Percentiles rank a stretch among this genome's conserved stretches.
These are phyloP conservation scores for Liposcelis brunnea DNA, from an alignment of 2,888 invertebrate genomes.

Conservation along the genomic window DNA sequence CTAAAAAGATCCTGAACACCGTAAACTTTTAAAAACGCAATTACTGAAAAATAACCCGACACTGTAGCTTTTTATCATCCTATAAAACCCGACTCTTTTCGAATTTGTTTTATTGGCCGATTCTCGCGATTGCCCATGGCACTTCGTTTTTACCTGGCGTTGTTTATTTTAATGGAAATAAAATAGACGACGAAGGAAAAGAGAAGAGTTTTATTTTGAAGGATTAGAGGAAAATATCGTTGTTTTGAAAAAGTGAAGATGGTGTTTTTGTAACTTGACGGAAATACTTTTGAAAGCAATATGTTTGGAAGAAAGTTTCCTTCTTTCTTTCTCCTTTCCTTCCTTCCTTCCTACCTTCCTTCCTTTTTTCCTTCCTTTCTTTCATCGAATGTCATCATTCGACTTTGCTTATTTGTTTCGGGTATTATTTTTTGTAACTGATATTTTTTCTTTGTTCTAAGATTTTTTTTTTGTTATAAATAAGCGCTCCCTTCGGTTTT, in stretches of 20 bases:
- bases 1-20: no score
- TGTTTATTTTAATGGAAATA: no score
- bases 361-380: constrained; percentile 8
- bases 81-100: no score
- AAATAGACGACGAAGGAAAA: constrained; percentile 16
- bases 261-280: no score
- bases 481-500: no score
- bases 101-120: no score
- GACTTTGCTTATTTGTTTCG: no score
- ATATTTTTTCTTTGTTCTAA: constrained; percentile 9
- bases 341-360: constrained; percentile 11
- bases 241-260: constrained; percentile 14
- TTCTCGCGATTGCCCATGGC: no score
- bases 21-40: no score
- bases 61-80: no score
- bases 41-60: no score
- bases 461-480: constrained; percentile 8
- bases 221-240: constrained; percentile 20
- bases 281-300: no score
- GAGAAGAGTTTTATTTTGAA: constrained; percentile 23
- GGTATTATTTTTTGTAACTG: constrained; percentile 7
- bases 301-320: constrained; percentile 9
- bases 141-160: constrained; percentile 1
- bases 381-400: background rate
- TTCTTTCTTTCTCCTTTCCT: constrained; percentile 14